Percentiles rank a stretch among this genome's conserved stretches.
These are phyloP conservation scores for Drosophila bocki DNA, from an alignment of 1,140 invertebrate species.

Conservation along the genomic window DNA sequence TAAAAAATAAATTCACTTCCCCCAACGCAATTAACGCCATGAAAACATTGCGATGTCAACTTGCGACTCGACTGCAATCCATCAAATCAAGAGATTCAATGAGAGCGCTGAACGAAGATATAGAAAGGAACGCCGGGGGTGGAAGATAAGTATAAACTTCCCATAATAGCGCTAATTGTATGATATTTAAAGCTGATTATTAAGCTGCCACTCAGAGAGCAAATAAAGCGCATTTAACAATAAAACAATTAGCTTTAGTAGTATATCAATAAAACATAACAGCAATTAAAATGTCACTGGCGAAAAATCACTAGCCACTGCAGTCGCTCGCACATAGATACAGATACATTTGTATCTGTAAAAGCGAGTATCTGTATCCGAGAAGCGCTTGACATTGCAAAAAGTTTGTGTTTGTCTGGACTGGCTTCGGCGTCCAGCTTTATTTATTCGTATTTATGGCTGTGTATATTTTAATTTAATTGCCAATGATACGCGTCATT, in stretches of 20 bases:
- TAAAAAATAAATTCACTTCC: slow-evolving; percentile 38
- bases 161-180: slow-evolving; percentile 76
- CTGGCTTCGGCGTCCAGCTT: slow-evolving; percentile 36
- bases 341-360: slow-evolving; percentile 29
- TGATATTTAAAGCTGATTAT: slow-evolving; percentile 80
- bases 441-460: slow-evolving; percentile 41
- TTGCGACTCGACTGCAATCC: slow-evolving; percentile 27
- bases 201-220: slow-evolving; percentile 75
- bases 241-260: slow-evolving; percentile 82
- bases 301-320: slow-evolving; percentile 65
- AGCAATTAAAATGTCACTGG: slow-evolving; percentile 82
- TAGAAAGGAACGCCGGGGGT: neutral
- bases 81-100: slow-evolving; percentile 45
- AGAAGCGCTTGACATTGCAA: slow-evolving; percentile 66
- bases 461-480: slow-evolving; percentile 79
- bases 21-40: slow-evolving; percentile 30
- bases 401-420: slow-evolving; percentile 35
- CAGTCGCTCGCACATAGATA: slow-evolving; percentile 26
- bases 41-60: slow-evolving; percentile 46
- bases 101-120: slow-evolving; percentile 22
- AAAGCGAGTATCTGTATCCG: slow-evolving; percentile 9
- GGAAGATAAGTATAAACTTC: slow-evolving; percentile 45
- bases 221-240: slow-evolving; percentile 77
- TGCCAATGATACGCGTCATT: slow-evolving; percentile 82
- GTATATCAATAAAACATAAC: slow-evolving; percentile 82